phyloP scores from a whole-genome alignment of 2,888 invertebrate genomes.

The Dynastes hyllus region DNA sequence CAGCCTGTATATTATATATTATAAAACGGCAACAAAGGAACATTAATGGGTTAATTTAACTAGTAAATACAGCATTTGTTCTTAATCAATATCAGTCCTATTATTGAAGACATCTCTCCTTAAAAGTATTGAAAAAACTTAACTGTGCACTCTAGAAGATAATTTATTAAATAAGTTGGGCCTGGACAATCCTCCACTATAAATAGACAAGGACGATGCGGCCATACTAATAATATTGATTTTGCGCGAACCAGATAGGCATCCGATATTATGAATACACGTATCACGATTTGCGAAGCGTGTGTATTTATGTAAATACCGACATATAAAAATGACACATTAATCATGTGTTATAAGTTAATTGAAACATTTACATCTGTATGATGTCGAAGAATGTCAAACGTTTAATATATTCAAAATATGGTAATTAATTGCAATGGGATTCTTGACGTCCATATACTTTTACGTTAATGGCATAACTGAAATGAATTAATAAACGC shows the following conservation, averaged over 20 bases:
- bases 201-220: too few species aligned
- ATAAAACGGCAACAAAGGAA: too few species aligned
- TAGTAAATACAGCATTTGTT: too few species aligned
- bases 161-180: too few species aligned
- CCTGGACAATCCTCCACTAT: too few species aligned
- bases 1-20: too few species aligned
- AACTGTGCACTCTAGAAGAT: too few species aligned
- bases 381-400: slow-evolving; percentile 42
- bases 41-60: too few species aligned
- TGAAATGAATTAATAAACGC: slow-evolving; percentile 32
- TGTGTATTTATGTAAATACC: slow-evolving; percentile 30
- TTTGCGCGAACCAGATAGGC: slow-evolving; percentile 8
- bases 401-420: slow-evolving; percentile 45
- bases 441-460: slow-evolving; percentile 41
- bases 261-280: slow-evolving; percentile 9
- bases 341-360: slow-evolving; percentile 45
- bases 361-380: slow-evolving; percentile 47
- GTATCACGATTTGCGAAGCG: slow-evolving; percentile 8
- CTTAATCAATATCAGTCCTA: too few species aligned
- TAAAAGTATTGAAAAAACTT: too few species aligned
- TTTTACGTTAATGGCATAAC: slow-evolving; percentile 39
- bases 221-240: too few species aligned
- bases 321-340: slow-evolving; percentile 43
- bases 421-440: slow-evolving; percentile 44
- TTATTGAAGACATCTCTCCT: too few species aligned